Evolutionary conservation across 2,797 vertebrate species (phyloP).

Genomic region (Anomalospiza imberbis): DNA sequence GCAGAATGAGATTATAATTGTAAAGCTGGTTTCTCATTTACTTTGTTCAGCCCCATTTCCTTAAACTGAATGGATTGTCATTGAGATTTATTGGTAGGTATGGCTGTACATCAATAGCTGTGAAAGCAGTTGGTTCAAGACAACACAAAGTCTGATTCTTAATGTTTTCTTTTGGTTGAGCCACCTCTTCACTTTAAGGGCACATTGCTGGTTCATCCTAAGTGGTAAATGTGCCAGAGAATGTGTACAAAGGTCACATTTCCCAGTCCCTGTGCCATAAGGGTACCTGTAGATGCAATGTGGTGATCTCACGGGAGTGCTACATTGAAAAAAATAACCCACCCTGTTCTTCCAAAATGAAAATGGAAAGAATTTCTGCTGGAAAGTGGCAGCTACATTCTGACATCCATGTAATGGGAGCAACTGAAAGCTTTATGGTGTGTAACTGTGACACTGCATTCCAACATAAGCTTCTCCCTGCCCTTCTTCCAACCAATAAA

Average conservation of each 20-base stretch:
- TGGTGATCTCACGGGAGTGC: constrained; percentile 22
- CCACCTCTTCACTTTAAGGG: neutral
- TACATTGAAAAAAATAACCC: neutral
- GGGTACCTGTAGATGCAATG: constrained; percentile 8
- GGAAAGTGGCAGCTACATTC: constrained; percentile 66
- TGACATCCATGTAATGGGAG: constrained; percentile 64
- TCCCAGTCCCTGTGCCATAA: neutral
- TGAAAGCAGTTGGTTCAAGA: neutral
- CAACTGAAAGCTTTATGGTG: constrained; percentile 71
- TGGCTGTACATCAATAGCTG: neutral
- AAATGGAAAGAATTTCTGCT: constrained; percentile 67
- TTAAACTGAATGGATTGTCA: neutral
- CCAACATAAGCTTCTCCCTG: constrained; percentile 69
- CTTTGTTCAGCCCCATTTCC: neutral
- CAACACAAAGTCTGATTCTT: neutral
- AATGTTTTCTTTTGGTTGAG: neutral
- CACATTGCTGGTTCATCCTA: neutral
- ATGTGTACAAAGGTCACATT: neutral
- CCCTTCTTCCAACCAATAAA: constrained; percentile 69
- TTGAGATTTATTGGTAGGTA: neutral
- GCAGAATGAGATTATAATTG: neutral
- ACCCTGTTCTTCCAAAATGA: constrained; percentile 36
- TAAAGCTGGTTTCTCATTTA: neutral
- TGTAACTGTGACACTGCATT: constrained; percentile 72
- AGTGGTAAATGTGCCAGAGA: neutral